A percentile compares a stretch with the other conserved stretches of the same genome.
Conservation (phyloP, 2,888 invertebrate species). For the Lithosia quadra region DNA sequence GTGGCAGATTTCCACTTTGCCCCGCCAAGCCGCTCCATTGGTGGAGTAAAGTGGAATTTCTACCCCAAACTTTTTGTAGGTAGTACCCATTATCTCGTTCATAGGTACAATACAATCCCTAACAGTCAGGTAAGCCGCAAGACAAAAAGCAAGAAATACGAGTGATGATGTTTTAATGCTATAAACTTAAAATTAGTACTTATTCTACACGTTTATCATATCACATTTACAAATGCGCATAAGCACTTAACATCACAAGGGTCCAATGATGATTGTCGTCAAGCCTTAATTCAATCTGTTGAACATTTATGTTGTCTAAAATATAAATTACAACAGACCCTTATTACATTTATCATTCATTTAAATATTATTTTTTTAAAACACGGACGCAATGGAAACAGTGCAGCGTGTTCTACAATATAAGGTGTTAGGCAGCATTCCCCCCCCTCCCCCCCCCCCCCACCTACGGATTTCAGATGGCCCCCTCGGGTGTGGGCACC, state of each 20-base stretch:
- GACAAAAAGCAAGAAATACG: neutral
- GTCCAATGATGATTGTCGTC: neutral
- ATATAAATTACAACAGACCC: neutral
- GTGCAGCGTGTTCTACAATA: too few relatives aligned
- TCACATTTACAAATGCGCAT: neutral
- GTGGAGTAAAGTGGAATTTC: too few relatives aligned
- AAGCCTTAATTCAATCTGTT: neutral
- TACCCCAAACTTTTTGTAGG: too few relatives aligned
- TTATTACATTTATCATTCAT: neutral
- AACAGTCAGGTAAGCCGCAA: neutral
- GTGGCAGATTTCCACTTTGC: too few relatives aligned
- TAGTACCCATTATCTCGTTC: too few relatives aligned
- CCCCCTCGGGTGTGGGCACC: too few relatives aligned
- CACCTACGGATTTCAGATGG: too few relatives aligned
- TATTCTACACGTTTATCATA: neutral
- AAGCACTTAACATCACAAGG: neutral
- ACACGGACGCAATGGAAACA: too few relatives aligned
- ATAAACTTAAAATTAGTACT: neutral
- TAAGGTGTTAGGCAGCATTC: too few relatives aligned
- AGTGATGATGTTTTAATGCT: neutral
- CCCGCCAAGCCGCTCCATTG: too few relatives aligned
- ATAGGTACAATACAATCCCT: neutral
- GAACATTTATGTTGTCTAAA: neutral
- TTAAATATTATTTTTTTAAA: neutral
- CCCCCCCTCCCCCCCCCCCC: too few relatives aligned